Conservation (phyloP, 2,797 vertebrate genomes). For the Xiphophorus birchmanni region DNA sequence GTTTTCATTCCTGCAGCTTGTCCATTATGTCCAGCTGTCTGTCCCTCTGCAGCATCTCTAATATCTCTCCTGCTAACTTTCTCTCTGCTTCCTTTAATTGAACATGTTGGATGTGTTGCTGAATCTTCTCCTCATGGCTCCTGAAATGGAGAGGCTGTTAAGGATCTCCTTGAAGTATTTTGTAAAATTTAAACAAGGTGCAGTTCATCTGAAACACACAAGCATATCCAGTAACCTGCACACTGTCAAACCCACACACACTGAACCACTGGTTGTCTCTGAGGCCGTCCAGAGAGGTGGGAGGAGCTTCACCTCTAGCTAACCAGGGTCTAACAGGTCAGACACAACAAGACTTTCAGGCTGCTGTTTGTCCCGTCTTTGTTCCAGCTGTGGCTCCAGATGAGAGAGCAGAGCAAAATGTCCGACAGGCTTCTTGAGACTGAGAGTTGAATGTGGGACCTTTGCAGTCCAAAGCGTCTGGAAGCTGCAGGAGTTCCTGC, state of each 20-base stretch:
- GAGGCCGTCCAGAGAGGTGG: conserved; percentile 25
- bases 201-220: background rate
- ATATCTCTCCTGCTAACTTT: background rate
- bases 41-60: conserved; percentile 45
- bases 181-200: conserved; percentile 37
- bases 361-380: conserved; percentile 71
- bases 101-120: background rate
- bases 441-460: conserved; percentile 8
- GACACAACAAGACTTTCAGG: conserved; percentile 72
- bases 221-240: conserved; percentile 13
- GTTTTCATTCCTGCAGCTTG: conserved; percentile 65
- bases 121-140: conserved; percentile 16
- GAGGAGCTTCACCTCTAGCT: conserved; percentile 61
- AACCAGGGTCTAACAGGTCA: conserved; percentile 53
- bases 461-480: conserved; percentile 15
- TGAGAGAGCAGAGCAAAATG: conserved; percentile 25
- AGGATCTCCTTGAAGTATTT: background rate
- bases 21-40: conserved; percentile 47
- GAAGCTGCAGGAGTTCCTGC: conserved; percentile 8
- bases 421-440: background rate
- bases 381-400: conserved; percentile 54
- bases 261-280: conserved; percentile 9
- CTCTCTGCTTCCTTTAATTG: conserved; percentile 9
- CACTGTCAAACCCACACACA: conserved; percentile 12
- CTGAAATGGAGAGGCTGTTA: background rate